These are phyloP conservation scores for Tipula lateralis DNA, from an alignment of 2,888 invertebrate species.

Conservation along the genomic window DNA sequence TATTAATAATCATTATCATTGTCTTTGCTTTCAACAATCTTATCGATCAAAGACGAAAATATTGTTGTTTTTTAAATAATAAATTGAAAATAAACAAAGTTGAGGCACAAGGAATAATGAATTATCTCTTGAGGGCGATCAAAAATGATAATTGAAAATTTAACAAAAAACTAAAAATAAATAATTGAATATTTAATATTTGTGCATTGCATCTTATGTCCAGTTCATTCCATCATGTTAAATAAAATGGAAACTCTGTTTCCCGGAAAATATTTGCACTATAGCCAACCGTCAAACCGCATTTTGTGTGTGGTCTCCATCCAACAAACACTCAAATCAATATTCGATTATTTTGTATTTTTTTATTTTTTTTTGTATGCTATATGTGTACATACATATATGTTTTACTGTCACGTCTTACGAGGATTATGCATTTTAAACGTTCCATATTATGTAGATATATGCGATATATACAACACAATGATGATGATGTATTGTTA, in stretches of 20 bases:
- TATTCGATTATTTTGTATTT: background rate
- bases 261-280: background rate
- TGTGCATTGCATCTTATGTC: background rate
- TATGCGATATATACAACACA: background rate
- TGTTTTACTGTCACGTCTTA: constrained; percentile 27
- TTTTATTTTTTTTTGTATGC: background rate
- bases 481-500: constrained; percentile 26
- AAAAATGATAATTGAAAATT: constrained; percentile 24
- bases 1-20: constrained; percentile 14
- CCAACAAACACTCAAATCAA: constrained; percentile 20
- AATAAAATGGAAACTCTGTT: background rate
- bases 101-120: background rate
- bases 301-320: constrained; percentile 25
- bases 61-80: background rate
- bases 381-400: background rate
- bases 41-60: background rate
- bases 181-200: background rate
- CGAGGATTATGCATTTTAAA: background rate
- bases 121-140: constrained; percentile 24
- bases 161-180: background rate
- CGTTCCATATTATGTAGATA: background rate
- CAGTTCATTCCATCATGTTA: background rate
- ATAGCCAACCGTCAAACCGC: background rate
- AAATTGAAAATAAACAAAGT: constrained; percentile 11
- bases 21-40: background rate